phyloP scores from a whole-genome alignment of 1,140 invertebrate genomes.

The Zaprionus inermis region DNA sequence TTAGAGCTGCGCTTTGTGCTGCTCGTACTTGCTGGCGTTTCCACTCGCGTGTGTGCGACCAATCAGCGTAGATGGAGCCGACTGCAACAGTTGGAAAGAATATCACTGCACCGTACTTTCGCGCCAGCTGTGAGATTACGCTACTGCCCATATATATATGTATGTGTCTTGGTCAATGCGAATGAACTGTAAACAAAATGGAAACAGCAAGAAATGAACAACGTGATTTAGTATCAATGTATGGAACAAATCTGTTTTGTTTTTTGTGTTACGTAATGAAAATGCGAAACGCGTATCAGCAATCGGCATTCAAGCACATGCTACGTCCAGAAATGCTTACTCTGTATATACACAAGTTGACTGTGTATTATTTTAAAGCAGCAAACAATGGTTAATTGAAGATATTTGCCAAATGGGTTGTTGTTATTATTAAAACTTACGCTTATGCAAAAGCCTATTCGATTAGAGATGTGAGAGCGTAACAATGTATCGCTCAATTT shows the following conservation, averaged over 20 bases:
- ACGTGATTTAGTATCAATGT: constrained; percentile 7
- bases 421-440: constrained; percentile 48
- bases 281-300: not conserved
- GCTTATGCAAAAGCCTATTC: constrained; percentile 47
- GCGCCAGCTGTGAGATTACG: constrained; percentile 69
- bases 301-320: not conserved
- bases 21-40: constrained; percentile 85
- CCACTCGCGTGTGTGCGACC: constrained; percentile 88
- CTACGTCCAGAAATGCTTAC: constrained; percentile 25
- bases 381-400: not conserved
- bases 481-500: not conserved
- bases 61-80: constrained; percentile 88
- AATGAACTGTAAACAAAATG: constrained; percentile 53
- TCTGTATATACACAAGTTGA: constrained; percentile 8
- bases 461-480: constrained; percentile 19
- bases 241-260: constrained; percentile 10
- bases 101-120: constrained; percentile 87
- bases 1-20: constrained; percentile 60
- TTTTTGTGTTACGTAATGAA: constrained; percentile 51
- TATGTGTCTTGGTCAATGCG: constrained; percentile 54
- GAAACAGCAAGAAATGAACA: constrained; percentile 45
- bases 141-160: constrained; percentile 71
- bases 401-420: constrained; percentile 19
- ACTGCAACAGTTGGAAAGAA: constrained; percentile 87
- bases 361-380: constrained; percentile 5